Conservation (phyloP, 1,140 invertebrate species). For the Heliothis virescens region DNA sequence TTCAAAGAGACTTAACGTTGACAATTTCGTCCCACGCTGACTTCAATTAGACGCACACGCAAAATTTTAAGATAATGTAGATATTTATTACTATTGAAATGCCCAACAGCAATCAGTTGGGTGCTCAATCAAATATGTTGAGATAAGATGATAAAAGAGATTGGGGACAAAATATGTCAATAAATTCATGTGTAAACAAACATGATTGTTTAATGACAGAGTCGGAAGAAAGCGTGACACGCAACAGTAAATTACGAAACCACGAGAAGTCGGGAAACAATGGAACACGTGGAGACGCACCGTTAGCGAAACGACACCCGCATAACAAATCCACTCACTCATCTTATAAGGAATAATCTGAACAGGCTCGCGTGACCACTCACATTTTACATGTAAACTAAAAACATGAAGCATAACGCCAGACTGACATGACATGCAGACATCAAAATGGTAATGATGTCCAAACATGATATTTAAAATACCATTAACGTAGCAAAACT, state of each 20-base stretch:
- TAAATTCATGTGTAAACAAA: constrained; percentile 23
- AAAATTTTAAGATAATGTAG: constrained; percentile 23
- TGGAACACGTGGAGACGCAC: constrained; percentile 62
- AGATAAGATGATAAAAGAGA: neutral
- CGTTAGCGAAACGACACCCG: constrained; percentile 53
- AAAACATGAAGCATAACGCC: constrained; percentile 42
- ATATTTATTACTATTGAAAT: neutral
- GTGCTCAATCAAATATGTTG: too few species aligned
- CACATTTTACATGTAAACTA: constrained; percentile 32
- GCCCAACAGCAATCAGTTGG: too few species aligned
- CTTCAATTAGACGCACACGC: constrained; percentile 35
- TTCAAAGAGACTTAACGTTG: constrained; percentile 39
- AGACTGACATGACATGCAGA: constrained; percentile 53
- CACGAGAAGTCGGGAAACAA: constrained; percentile 60
- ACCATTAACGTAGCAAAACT: constrained; percentile 39
- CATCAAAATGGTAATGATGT: constrained; percentile 51
- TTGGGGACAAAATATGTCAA: neutral
- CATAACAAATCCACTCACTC: constrained; percentile 63
- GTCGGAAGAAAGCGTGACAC: constrained; percentile 46
- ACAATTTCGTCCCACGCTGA: constrained; percentile 40
- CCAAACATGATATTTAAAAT: constrained; percentile 53
- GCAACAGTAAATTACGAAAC: constrained; percentile 54
- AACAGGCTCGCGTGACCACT: constrained; percentile 45
- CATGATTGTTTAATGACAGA: constrained; percentile 38
- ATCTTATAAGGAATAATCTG: constrained; percentile 34